phyloP scores from a whole-genome alignment of 53 echinoderm and acorn worm species.

The Henricia sp. region DNA sequence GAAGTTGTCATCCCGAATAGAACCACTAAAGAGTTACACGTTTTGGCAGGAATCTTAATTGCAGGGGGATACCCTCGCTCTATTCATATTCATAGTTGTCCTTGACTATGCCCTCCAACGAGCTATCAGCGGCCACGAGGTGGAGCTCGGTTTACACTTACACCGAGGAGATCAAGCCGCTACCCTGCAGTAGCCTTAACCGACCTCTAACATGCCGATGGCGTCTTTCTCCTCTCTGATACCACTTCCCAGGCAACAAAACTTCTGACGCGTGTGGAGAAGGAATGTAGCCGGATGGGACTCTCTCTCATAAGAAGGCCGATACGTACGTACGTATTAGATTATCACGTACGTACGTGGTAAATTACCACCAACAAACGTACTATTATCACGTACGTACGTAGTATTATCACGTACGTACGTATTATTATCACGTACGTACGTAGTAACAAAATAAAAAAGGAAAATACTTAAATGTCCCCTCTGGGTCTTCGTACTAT shows the following conservation, averaged over 20 bases:
- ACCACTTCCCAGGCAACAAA: not conserved
- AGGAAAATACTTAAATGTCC: no score
- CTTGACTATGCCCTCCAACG: constrained; percentile 15
- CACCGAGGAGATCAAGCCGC: constrained; percentile 1
- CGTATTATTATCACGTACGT: no score
- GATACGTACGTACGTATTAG: no score
- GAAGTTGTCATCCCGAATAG: constrained; percentile 20
- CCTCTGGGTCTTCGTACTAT: no score
- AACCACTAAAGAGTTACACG: not conserved
- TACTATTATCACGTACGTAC: no score
- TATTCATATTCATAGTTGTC: constrained; percentile 21
- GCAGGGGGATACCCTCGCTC: constrained; percentile 21
- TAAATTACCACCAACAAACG: no score
- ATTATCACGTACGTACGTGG: no score
- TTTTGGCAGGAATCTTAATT: constrained; percentile 14
- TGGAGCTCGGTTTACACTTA: constrained; percentile 17
- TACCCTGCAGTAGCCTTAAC: constrained; percentile 22
- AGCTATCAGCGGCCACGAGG: not conserved
- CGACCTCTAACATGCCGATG: constrained; percentile 30
- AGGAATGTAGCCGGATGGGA: constrained; percentile 2
- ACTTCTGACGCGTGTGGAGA: constrained; percentile 18
- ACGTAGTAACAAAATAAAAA: no score
- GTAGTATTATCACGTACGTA: no score
- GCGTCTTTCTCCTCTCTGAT: constrained; percentile 6
- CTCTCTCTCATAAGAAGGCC: not conserved